phyloP scores from a whole-genome alignment of 2,113 vertebrate genomes.

The Gallinago jamesoni region DNA sequence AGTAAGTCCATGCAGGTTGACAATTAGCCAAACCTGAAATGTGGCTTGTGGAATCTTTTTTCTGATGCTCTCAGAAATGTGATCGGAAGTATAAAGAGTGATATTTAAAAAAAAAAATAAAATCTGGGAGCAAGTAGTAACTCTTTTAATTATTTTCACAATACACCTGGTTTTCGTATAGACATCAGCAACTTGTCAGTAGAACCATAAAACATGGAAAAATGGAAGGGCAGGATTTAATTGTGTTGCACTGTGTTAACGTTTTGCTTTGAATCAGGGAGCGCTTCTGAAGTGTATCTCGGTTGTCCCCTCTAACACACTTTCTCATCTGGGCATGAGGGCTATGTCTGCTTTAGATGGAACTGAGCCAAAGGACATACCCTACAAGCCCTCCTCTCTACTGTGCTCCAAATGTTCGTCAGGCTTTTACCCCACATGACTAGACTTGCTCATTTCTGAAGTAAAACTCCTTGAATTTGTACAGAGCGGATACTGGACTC shows the following conservation, averaged over 20 bases:
- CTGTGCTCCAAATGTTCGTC: rapidly evolving
- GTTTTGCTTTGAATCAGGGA: background rate
- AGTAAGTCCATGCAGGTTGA: background rate
- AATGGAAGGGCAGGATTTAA: rapidly evolving
- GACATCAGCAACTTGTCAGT: background rate
- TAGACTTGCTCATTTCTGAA: background rate
- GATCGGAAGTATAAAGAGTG: background rate
- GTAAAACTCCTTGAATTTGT: background rate
- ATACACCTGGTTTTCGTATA: background rate
- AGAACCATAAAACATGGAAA: background rate
- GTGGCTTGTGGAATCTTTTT: background rate
- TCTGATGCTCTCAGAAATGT: background rate
- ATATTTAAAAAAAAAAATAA: background rate
- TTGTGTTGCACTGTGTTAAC: background rate
- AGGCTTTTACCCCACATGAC: background rate
- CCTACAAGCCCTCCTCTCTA: background rate
- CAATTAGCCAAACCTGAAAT: background rate
- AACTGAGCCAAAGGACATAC: background rate
- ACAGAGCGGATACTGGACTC: background rate
- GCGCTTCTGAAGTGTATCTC: background rate
- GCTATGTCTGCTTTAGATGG: background rate
- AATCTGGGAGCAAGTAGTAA: background rate
- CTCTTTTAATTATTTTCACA: background rate
- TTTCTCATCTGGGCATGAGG: background rate
- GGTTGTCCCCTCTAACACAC: background rate